phyloP scores from a whole-genome alignment of 2,797 vertebrate species.

The Pogonophryne albipinna region DNA sequence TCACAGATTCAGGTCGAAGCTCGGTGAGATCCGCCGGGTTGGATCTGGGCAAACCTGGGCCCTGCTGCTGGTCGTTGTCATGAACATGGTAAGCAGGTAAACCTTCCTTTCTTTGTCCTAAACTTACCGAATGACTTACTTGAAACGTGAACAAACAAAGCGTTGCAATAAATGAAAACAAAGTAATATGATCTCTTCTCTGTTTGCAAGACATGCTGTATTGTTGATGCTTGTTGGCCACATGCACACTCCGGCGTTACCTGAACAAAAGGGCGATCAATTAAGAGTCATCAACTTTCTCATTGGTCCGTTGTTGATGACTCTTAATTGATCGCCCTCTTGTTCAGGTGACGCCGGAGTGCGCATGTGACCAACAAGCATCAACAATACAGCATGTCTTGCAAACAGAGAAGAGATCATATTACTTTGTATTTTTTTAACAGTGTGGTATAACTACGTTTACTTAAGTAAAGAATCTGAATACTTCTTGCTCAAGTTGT shows the following conservation, averaged over 20 bases:
- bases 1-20: not conserved
- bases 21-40: not conserved
- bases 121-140: slow-evolving; percentile 34
- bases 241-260: slow-evolving; percentile 6
- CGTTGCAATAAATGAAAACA: slow-evolving; percentile 49
- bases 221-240: slow-evolving; percentile 32
- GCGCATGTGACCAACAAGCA: slow-evolving; percentile 25
- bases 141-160: slow-evolving; percentile 28
- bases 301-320: no score
- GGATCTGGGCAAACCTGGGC: not conserved
- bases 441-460: not conserved
- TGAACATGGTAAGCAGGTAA: not conserved
- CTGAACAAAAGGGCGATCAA: slow-evolving; percentile 43
- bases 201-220: slow-evolving; percentile 74
- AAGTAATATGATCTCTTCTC: slow-evolving; percentile 22
- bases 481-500: not conserved
- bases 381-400: slow-evolving; percentile 72
- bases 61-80: not conserved
- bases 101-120: slow-evolving; percentile 21
- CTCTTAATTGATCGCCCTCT: no score
- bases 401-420: slow-evolving; percentile 42
- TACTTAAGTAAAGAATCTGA: not conserved
- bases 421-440: not conserved
- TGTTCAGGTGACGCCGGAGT: not conserved
- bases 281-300: slow-evolving; percentile 45